Evolutionary conservation across 1,140 invertebrate genomes (phyloP).

Genomic region (Ooceraea biroi): DNA sequence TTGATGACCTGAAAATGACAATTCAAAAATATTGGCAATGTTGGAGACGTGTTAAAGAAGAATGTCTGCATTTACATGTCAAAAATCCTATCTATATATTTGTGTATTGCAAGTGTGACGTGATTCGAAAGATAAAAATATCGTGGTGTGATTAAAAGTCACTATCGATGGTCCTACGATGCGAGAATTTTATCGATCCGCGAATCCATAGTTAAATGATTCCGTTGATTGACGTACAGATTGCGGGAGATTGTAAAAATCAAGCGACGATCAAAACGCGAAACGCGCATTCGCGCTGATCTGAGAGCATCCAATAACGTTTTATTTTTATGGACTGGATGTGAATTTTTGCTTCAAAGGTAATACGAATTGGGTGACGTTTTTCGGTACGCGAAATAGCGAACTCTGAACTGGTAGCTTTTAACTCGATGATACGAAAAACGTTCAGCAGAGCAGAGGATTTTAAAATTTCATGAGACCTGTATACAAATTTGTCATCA

Average conservation of each 20-base stretch:
- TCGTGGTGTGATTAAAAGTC: background rate
- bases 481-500: background rate
- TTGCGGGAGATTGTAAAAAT: constrained; percentile 13
- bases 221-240: constrained; percentile 10
- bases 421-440: constrained; percentile 14
- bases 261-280: background rate
- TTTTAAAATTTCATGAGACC: background rate
- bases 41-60: too few species aligned
- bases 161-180: background rate
- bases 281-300: constrained; percentile 10
- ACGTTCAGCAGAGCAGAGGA: background rate
- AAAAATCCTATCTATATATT: too few species aligned
- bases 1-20: too few species aligned
- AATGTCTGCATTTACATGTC: too few species aligned
- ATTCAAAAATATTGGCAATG: too few species aligned
- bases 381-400: constrained; percentile 8
- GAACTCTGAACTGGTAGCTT: constrained; percentile 26
- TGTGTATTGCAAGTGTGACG: background rate
- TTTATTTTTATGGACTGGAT: constrained; percentile 28
- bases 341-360: constrained; percentile 14
- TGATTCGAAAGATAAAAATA: background rate
- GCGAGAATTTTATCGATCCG: background rate
- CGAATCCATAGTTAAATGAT: constrained; percentile 35
- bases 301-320: constrained; percentile 21
- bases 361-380: constrained; percentile 34